Conservation (phyloP, 1,140 invertebrate species). For the Lepidostoma basale region DNA sequence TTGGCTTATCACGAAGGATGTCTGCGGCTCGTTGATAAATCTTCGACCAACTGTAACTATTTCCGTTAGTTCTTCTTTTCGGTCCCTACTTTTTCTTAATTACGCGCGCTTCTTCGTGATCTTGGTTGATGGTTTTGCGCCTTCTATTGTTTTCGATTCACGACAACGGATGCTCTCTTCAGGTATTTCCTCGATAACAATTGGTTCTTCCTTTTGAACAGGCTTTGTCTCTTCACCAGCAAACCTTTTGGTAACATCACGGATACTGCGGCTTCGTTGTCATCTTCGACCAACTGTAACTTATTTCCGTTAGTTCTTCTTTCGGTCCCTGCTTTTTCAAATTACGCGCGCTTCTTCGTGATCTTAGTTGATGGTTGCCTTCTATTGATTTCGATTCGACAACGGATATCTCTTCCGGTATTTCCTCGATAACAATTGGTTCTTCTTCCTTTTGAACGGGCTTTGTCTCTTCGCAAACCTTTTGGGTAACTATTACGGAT, state of each 20-base stretch:
- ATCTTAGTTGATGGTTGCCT: slow-evolving; percentile 43
- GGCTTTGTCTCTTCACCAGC: slow-evolving; percentile 36
- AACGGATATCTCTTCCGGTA: slow-evolving; percentile 52
- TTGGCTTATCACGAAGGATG: slow-evolving; percentile 28
- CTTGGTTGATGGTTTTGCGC: slow-evolving; percentile 50
- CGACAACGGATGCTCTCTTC: background rate
- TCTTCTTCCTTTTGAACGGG: background rate
- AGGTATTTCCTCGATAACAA: slow-evolving; percentile 47
- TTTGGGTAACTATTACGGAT: slow-evolving; percentile 40
- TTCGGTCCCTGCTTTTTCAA: too few species aligned
- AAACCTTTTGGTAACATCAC: slow-evolving; percentile 41
- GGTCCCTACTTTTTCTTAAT: slow-evolving; percentile 50
- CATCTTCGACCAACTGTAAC: slow-evolving; percentile 50
- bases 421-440: too few species aligned
- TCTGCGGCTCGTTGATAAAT: slow-evolving; percentile 38
- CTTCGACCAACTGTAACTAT: too few species aligned
- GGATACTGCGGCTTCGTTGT: slow-evolving; percentile 48
- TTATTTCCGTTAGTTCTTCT: slow-evolving; percentile 50
- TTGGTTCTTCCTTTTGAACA: slow-evolving; percentile 51
- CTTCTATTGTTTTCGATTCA: slow-evolving; percentile 39
- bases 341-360: slow-evolving; percentile 49
- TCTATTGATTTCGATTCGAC: too few species aligned
- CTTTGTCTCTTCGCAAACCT: slow-evolving; percentile 24
- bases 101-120: slow-evolving; percentile 49
- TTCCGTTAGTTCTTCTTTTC: slow-evolving; percentile 49